Percentiles rank a stretch among this genome's conserved stretches.
Conservation (phyloP, 2,888 invertebrate species). For the Ptilodon capucinus region DNA sequence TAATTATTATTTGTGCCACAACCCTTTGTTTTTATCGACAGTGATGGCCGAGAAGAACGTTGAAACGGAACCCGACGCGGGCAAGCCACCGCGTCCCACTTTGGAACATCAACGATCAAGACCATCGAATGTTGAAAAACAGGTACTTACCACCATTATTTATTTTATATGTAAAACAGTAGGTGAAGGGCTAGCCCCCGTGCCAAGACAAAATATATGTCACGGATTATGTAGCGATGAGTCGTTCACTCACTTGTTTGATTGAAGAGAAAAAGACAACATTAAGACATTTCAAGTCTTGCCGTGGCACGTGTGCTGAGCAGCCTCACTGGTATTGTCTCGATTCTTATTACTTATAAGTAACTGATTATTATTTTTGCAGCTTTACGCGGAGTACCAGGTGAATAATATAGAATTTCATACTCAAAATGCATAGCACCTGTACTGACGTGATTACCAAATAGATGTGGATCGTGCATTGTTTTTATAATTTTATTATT, state of each 20-base stretch:
- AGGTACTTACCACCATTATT: no score
- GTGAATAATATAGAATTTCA: slow-evolving; percentile 51
- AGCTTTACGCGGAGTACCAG: slow-evolving; percentile 80
- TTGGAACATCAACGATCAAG: slow-evolving; percentile 71
- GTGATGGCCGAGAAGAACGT: slow-evolving; percentile 61
- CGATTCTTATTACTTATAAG: neutral
- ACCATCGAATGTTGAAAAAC: slow-evolving; percentile 89
- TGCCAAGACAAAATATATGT: no score
- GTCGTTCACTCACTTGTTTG: no score
- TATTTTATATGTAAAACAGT: no score
- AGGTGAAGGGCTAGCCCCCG: no score
- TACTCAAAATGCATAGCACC: slow-evolving; percentile 8
- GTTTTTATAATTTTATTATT: no score
- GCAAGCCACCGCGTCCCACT: slow-evolving; percentile 56
- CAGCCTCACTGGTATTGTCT: no score
- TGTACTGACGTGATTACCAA: neutral
- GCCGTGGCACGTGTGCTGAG: no score
- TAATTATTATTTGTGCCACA: neutral
- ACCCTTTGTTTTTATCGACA: slow-evolving; percentile 28
- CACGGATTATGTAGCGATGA: no score
- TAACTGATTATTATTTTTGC: slow-evolving; percentile 42
- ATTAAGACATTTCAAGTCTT: no score
- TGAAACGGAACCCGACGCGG: slow-evolving; percentile 59
- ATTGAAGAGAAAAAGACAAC: no score
- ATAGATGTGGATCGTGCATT: neutral